Conservation (phyloP, 2,888 invertebrate species). For the Pedicia rivosa region DNA sequence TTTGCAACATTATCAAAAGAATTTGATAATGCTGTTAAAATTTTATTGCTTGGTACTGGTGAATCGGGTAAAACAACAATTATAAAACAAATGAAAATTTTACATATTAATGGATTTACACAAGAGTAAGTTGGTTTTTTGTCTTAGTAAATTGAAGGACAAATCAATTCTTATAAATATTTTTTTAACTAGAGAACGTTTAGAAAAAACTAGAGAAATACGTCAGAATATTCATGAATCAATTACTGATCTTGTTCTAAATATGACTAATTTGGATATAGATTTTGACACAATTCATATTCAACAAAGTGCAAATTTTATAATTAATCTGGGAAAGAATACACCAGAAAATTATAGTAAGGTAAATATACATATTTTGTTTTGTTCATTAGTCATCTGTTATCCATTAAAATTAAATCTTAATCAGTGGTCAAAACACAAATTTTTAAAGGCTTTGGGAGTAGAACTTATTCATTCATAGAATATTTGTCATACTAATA, state of each 20-base stretch:
- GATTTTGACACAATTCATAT: slow-evolving; percentile 31
- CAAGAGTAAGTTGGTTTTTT: slow-evolving; percentile 40
- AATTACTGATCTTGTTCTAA: slow-evolving; percentile 45
- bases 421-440: no score
- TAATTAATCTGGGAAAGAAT: slow-evolving; percentile 35
- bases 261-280: slow-evolving; percentile 39
- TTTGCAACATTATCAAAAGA: slow-evolving; percentile 36
- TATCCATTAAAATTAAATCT: no score
- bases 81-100: slow-evolving; percentile 73
- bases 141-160: no score
- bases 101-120: slow-evolving; percentile 64
- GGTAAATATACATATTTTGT: slow-evolving; percentile 30
- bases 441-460: no score
- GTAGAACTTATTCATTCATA: no score
- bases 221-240: slow-evolving; percentile 60
- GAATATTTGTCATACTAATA: no score
- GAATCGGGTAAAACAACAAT: slow-evolving; percentile 77
- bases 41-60: slow-evolving; percentile 51
- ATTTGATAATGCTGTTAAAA: slow-evolving; percentile 35
- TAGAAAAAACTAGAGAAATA: slow-evolving; percentile 48
- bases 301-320: slow-evolving; percentile 28
- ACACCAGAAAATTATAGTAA: slow-evolving; percentile 39
- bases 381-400: no score
- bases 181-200: slow-evolving; percentile 49
- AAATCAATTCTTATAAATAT: not conserved